Base-by-base conservation (phyloP, 1,140 invertebrate species). In the Trichoplusia ni region DNA sequence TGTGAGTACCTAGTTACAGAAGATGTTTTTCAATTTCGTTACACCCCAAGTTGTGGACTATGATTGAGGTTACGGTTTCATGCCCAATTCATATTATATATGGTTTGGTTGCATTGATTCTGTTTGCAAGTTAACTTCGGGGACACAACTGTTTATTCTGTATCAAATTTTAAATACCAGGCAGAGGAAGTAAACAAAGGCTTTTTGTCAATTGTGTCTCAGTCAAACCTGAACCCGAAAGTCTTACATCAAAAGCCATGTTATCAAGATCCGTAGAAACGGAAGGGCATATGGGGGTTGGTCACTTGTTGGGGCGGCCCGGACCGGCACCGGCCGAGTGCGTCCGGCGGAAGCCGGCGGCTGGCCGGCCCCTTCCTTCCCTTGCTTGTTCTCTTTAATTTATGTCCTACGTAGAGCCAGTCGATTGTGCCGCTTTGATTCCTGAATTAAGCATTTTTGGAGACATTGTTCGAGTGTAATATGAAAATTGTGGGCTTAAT, bases 291-390 rank as follows among this genome's bases (percentile, higher is more conserved):
- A 49, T 49, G 46, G 46, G 23, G 44, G 46, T 29, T 19, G 53
- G 25, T 11, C 31, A 21, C 53, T 18, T 13, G 14, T 44, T 23
- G 47, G n/a, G 53, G 42, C 29, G 18, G 27, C 4, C 18, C 18
- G 47, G 29, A 0, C 9, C 29, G 49, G 29, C 61, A 64, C 47
- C 63, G 51, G 63, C 58, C 40, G 61, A 60, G 51, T 25, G 59
- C 44, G 64, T 73, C 71, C 71, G 69, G 54, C 72, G 75, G 75
- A 78, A 69, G 56, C 27, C 29, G 59, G 54, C 54, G 46, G 53
- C 38, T 47, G 60, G 54, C 27, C 64, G 61, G 54, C 61, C 71
- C 64, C 44, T 71, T 74, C 75, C 75, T 69, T 70, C 67, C 73
- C 64, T 64, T 58, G 35, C 19, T 58, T 19, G 37, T 31, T 31